Evolutionary conservation across 2,113 vertebrate species (phyloP), one percentile per base, ranked within the genome.

Genomic region (Porphyrio hochstetteri): DNA sequence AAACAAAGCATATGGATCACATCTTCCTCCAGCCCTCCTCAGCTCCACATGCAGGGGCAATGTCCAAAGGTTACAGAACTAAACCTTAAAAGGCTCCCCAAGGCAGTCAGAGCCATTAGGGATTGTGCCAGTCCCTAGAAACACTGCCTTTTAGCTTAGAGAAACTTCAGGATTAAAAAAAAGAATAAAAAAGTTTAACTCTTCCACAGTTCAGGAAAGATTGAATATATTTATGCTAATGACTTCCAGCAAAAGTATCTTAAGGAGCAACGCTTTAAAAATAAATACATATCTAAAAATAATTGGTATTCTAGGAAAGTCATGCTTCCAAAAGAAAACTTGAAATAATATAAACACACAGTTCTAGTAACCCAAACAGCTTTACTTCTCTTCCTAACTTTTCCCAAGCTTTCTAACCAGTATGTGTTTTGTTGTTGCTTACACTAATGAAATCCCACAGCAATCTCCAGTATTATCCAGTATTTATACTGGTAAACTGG

Each of bases 321-420:
- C 82, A 33, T 52, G 60, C 8, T 96, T 94, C 56, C 55, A 64
- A 17, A 83, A 59, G 42, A 75, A 67, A 68, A 79, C 13, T 86
- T 90, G 31, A 83, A 92, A 90, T 25, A 71, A 60, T 44, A 42
- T 28, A 88, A 91, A 86, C 53, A 89, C 13, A 44, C 25, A 86
- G 36, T 46, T 68, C 21, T 53, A 64, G 36, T 36, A 74, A 84
- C 56, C 9, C 60, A 93, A 90, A 86, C 27, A 84, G 25, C 16
- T 88, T 90, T 92, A 68, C n/a, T 83, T 95, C 14, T 80, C 27
- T 70, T 86, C 35, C 42, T 16, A 72, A 13, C 5, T 78, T 88
- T 94, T 94, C 57, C 42, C 64, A 94, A 56, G 46, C 11, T 64
- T 83, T 96, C 79, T 90, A 82, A 92, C 17, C 61, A 90, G 27